phyloP scores from a whole-genome alignment of 2,797 vertebrate species.

The Mus spretus region DNA sequence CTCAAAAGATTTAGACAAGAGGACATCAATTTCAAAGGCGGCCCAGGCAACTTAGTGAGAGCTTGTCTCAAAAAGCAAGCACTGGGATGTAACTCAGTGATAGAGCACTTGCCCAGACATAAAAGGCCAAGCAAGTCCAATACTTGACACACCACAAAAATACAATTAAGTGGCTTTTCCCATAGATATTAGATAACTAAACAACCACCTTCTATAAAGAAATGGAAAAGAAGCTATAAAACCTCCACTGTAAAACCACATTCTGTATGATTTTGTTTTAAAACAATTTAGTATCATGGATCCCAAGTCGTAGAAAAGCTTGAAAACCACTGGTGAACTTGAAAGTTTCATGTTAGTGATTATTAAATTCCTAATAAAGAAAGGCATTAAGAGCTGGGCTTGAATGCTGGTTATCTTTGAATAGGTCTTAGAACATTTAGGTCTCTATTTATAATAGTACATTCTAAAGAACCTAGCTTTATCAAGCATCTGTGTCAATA shows the following conservation, averaged over 20 bases:
- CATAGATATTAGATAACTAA: conserved; percentile 8
- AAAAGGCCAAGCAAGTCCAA: background rate
- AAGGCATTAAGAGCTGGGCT: background rate
- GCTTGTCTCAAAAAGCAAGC: background rate
- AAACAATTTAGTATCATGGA: conserved; percentile 20
- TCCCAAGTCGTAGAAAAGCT: conserved; percentile 45
- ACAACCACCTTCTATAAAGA: conserved; percentile 61
- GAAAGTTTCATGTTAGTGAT: conserved; percentile 35
- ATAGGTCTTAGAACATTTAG: conserved; percentile 55
- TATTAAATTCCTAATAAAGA: conserved; percentile 65
- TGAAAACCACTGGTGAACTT: conserved; percentile 59
- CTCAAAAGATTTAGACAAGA: background rate
- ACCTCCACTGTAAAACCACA: conserved; percentile 59
- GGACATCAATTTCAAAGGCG: background rate
- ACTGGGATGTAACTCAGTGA: background rate
- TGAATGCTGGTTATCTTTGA: conserved; percentile 57
- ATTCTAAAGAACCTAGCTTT: conserved; percentile 9
- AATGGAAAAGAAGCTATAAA: conserved; percentile 68
- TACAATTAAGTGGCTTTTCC: conserved; percentile 32
- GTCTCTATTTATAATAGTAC: conserved; percentile 48
- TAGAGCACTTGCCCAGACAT: background rate
- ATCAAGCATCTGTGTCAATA: conserved; percentile 53
- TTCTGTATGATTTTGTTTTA: conserved; percentile 43
- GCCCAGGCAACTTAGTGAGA: background rate
- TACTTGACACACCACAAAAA: conserved; percentile 10